phyloP scores from a whole-genome alignment of 2,888 invertebrate genomes.

The Bimastos eiseni region DNA sequence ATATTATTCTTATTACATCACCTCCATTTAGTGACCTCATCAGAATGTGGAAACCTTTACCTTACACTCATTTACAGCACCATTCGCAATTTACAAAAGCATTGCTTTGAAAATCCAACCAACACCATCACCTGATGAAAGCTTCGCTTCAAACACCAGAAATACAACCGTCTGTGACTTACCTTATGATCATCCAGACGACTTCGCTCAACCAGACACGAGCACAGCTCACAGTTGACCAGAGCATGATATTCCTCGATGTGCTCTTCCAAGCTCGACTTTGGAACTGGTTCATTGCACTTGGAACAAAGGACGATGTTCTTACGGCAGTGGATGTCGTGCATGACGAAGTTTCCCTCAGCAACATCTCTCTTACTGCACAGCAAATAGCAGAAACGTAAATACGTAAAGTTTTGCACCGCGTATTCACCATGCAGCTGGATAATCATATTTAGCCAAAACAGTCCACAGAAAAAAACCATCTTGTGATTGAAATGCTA shows the following conservation, averaged over 20 bases:
- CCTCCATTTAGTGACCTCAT: too few relatives aligned
- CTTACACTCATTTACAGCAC: background rate
- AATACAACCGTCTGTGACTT: background rate
- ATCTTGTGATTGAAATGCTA: too few relatives aligned
- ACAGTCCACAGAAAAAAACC: too few relatives aligned
- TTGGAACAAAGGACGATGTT: conserved; percentile 72
- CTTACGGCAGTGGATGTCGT: conserved; percentile 73
- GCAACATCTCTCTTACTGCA: conserved; percentile 71
- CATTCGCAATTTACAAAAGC: background rate
- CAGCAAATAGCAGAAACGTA: background rate
- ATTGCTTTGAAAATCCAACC: background rate
- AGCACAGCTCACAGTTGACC: conserved; percentile 61
- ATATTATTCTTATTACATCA: too few relatives aligned
- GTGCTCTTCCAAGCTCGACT: conserved; percentile 69
- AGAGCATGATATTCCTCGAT: conserved; percentile 63
- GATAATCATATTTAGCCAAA: too few relatives aligned
- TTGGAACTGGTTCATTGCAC: conserved; percentile 73
- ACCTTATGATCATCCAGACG: conserved; percentile 60
- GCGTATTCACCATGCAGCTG: background rate
- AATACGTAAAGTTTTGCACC: background rate
- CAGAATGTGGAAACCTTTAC: background rate
- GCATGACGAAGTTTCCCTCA: conserved; percentile 72
- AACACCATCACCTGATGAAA: background rate
- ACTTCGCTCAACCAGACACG: conserved; percentile 55
- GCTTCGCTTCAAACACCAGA: background rate